Conservation (phyloP, 2,888 invertebrate genomes). For the Caenorhabditis wallacei region DNA sequence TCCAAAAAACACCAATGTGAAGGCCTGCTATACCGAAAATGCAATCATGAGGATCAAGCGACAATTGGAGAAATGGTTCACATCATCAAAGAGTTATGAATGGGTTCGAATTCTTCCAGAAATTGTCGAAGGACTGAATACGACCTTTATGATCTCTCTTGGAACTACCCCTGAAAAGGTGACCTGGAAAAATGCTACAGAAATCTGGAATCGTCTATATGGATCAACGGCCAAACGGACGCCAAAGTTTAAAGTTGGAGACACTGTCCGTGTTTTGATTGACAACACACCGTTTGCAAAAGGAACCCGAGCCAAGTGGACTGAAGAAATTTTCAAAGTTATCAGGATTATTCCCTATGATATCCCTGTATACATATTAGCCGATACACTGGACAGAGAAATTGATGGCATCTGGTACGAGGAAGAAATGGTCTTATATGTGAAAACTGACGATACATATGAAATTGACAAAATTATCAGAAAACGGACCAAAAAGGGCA, state of each 20-base stretch:
- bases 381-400: background rate
- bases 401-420: background rate
- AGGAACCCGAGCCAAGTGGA: background rate
- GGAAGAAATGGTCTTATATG: background rate
- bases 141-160: constrained; percentile 16
- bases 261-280: constrained; percentile 4
- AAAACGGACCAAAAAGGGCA: background rate
- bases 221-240: background rate
- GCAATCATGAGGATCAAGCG: constrained; percentile 44
- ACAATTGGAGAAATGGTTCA: constrained; percentile 33
- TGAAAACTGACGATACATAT: background rate
- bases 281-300: constrained; percentile 2
- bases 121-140: constrained; percentile 27
- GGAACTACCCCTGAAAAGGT: constrained; percentile 20
- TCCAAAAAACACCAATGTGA: constrained; percentile 38
- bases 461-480: constrained; percentile 10
- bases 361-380: background rate
- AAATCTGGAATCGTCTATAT: constrained; percentile 22
- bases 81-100: background rate
- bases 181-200: background rate
- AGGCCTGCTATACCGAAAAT: no score
- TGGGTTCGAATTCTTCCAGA: background rate
- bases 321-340: background rate
- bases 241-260: background rate
- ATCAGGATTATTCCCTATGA: background rate